Percentiles rank a stretch among this genome's conserved stretches.
phyloP scores from a whole-genome alignment of 2,888 invertebrate genomes.

The Diaprepes abbreviatus region DNA sequence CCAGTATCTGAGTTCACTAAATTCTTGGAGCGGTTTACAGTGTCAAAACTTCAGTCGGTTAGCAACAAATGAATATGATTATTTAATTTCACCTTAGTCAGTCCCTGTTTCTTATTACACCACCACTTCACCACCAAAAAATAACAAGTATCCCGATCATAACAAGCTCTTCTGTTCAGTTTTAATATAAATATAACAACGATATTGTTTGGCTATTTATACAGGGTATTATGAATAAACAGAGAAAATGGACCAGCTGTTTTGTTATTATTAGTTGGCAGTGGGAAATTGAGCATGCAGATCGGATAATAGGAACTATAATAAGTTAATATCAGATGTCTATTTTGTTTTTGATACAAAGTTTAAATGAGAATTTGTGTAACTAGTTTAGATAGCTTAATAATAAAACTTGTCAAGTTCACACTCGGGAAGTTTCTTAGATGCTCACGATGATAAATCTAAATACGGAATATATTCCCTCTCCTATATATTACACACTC shows the following conservation, averaged over 20 bases:
- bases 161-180: slow-evolving; percentile 22
- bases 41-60: too few relatives aligned
- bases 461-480: too few relatives aligned
- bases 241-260: slow-evolving; percentile 26
- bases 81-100: neutral
- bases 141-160: slow-evolving; percentile 16
- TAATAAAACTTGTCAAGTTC: too few relatives aligned
- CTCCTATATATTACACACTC: too few relatives aligned
- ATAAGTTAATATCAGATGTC: neutral
- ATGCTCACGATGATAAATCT: too few relatives aligned
- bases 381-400: too few relatives aligned
- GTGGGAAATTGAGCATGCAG: neutral
- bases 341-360: neutral
- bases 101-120: slow-evolving; percentile 4
- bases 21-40: too few relatives aligned
- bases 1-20: too few relatives aligned
- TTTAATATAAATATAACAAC: slow-evolving; percentile 32
- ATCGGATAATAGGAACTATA: neutral
- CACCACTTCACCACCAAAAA: neutral
- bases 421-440: too few relatives aligned
- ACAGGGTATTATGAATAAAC: slow-evolving; percentile 29
- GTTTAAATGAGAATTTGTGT: too few relatives aligned
- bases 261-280: slow-evolving; percentile 12
- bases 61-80: neutral
- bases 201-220: slow-evolving; percentile 27